Evolutionary conservation across 2,888 invertebrate species (phyloP), one percentile per base, ranked within the genome.

Genomic region (Junonia oenone): DNA sequence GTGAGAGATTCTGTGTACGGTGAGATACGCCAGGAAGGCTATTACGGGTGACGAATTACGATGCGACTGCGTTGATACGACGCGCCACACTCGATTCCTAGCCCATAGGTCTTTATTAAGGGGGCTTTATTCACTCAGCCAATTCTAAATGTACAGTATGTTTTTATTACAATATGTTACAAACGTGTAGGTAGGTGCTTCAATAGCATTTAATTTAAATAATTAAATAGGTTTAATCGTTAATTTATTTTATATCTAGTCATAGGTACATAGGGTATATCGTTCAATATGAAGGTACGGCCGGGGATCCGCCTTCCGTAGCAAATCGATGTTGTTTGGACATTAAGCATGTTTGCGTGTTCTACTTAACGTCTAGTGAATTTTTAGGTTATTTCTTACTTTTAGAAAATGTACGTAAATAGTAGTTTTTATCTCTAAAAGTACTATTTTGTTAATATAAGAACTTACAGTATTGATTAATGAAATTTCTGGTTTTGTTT

Each of bases 1-100:
- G 72, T 68, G 71, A 71, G 71, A 71, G 72, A 67, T 68, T 58
- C 64, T 63, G 62, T 65, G 66, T 69, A 67, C 67, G 46, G 49
- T 53, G 58, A 63, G 62, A 64, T 64, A 62, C 54, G 58, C 56
- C 55, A 61, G 60, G 64, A 56, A 63, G 45, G 62, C 65, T 58
- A 62, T 65, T 61, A 58, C 51, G 22, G 54, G 56, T 62, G 59
- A 64, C 51, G 51, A 40, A 62, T 58, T 52, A 58, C 51, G 14
- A 37, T 46, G 37, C 31, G 22, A 17, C 11, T 38, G 35, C 38
- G 22, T 49, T 35, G 49, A 19, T 47, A 19, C 47, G 31, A 35
- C 19, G 14, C 33, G 43, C 43, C n/a, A 22, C n/a, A 13, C 43
- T 22, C 13, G 13, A 26, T n/a, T 13, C 2, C 8, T 26, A 8